Evolutionary conservation across 2,113 vertebrate species (phyloP), one percentile per base, ranked within the genome.

Genomic region (Climacteris rufus): DNA sequence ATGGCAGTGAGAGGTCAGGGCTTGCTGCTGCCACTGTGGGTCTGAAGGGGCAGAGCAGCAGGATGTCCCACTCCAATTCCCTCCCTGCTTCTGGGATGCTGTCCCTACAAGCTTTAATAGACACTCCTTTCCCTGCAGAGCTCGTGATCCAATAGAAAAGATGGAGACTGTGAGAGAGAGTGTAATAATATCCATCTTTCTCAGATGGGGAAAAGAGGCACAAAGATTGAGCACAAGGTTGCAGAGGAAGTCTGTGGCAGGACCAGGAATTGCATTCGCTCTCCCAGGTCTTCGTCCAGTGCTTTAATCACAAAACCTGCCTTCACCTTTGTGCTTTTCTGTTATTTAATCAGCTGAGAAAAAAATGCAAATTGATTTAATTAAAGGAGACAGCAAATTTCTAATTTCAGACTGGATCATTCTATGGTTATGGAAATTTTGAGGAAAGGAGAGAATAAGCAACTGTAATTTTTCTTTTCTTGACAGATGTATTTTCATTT

Each of bases 351-450:
- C 95, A 94, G 70, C 88, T 83, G 82, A 66, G 47, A 50, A 56
- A 65, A 80, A 96, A 96, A 96, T 86, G 95, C 97, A 97, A 97
- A 98, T 96, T 96, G 96, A 97, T 98, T 98, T 97, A 98, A 97
- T 98, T 98, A 96, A 96, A 97, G 93, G 96, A 86, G 94, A 91
- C 93, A 87, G 93, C 87, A 96, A 96, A 96, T 97, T 97, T 97
- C 94, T 97, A 91, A 97, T 98, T 97, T 94, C 75, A 97, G 76
- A 53, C 78, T 93, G 70, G 87, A 96, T 96, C 9, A 0, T 94
- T 97, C 89, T 86, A 13, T 87, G 81, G 79, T 89, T 81, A 59
- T 96, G 93, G 91, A 98, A 96, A 97, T 98, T 94, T 90, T 97
- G 95, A 97, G 93, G 97, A 97, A 97, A 68, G 85, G 88, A 71